Evolutionary conservation across 1,140 invertebrate species (phyloP), one percentile per base, ranked within the genome.

Genomic region (Temnothorax longispinosus): DNA sequence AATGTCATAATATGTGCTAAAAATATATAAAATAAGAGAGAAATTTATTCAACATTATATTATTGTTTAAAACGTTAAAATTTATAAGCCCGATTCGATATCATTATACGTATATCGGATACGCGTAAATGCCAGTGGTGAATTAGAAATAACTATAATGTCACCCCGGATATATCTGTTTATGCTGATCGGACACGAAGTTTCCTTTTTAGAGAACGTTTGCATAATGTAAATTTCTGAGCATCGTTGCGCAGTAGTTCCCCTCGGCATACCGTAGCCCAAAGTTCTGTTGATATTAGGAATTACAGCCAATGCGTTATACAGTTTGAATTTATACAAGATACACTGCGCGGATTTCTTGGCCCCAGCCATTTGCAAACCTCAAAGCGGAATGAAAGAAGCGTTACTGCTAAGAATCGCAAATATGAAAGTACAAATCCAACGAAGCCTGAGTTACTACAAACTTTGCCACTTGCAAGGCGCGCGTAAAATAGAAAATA

Each of bases 301-400:
- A 84, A 84, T 84, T 84, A 84, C 69, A 84, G 69, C n/a, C 80
- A 62, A 84, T 84, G 80, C 80, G 69, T 84, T 74, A 82, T 74
- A 44, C 18, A 84, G 69, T 84, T 84, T 84, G 80, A 84, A 74
- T 84, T 75, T 75, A 69, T 60, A 18, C 80, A 84, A 75, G 69
- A 84, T 75, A 84, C 54, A 75, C 80, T 75, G 54, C 32, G 47
- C 50, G 62, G 44, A 62, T 62, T 84, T 75, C 80, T 11, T 38
- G 32, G 69, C 8, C 44, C 41, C 67, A 44, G 35, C 27, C 54
- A 47, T 74, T 75, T 75, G 18, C 41, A 58, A 27, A 74, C 67
- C 52, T 84, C 80, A 74, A 82, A 75, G 41, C 69, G 69, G 13
- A 60, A 60, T n/a, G 69, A 84, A 84, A 84, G 69, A 84, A 84